A percentile compares a stretch with the other conserved stretches of the same genome.
Evolutionary conservation across 1,140 invertebrate species (phyloP).

Genomic region (Branchinecta lindahli): DNA sequence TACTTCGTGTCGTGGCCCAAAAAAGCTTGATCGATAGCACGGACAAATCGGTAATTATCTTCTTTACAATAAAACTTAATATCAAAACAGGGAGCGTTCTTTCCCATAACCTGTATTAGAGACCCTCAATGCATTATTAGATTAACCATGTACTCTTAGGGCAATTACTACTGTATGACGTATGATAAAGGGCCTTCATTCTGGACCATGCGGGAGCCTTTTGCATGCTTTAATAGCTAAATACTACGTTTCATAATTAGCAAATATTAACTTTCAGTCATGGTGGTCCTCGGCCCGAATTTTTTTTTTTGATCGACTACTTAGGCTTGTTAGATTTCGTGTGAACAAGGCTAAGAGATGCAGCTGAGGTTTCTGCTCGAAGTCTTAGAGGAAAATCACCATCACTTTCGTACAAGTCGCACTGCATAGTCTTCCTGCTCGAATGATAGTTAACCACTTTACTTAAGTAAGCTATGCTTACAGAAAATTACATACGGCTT

Average conservation of each 20-base stretch:
- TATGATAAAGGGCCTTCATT: constrained; percentile 8
- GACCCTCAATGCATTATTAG: constrained; percentile 4
- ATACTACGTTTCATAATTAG: constrained; percentile 4
- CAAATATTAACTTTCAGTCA: constrained; percentile 3
- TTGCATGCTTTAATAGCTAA: constrained; percentile 10
- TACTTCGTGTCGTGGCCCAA: not conserved
- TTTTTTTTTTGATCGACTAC: constrained; percentile 2
- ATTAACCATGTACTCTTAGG: constrained; percentile 1
- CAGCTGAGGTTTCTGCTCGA: too few species aligned
- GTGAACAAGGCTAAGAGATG: not conserved
- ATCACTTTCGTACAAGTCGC: too few species aligned
- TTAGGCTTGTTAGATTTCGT: not conserved
- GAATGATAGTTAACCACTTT: too few species aligned
- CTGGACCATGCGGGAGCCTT: not conserved
- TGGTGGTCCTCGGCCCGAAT: not conserved
- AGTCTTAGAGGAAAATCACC: too few species aligned
- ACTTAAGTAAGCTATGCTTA: too few species aligned
- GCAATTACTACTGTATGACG: not conserved
- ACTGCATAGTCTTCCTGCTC: too few species aligned
- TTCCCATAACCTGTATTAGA: constrained; percentile 9
- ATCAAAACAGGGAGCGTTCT: not conserved
- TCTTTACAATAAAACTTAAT: not conserved
- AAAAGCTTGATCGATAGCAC: not conserved
- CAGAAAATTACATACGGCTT: too few species aligned
- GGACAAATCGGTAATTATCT: not conserved